These are phyloP conservation scores for Amphiprion ocellaris DNA, from an alignment of 2,113 vertebrate species.

Conservation along the genomic window DNA sequence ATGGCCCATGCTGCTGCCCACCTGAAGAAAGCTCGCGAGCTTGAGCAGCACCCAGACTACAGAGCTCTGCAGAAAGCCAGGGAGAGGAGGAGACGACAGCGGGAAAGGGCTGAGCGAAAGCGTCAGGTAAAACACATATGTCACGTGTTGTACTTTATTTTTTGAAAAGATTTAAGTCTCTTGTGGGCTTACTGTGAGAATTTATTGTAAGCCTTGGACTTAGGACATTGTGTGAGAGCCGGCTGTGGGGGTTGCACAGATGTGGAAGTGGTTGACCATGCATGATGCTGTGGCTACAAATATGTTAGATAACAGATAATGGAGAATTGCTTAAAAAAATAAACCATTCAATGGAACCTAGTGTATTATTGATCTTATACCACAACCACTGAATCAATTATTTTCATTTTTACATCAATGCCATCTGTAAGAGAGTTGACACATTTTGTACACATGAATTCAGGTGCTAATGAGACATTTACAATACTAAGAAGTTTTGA, in stretches of 20 bases:
- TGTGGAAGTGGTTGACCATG: background rate
- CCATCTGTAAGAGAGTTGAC: background rate
- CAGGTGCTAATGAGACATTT: background rate
- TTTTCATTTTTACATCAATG: background rate
- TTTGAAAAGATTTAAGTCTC: background rate
- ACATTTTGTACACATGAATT: background rate
- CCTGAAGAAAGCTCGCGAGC: slow-evolving; percentile 96
- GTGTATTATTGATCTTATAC: background rate
- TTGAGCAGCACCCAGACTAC: slow-evolving; percentile 85
- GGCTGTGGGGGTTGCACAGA: slow-evolving; percentile 3
- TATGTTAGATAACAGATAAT: background rate
- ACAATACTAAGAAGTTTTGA: slow-evolving; percentile 5
- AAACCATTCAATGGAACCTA: background rate
- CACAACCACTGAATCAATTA: background rate
- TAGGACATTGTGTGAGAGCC: background rate
- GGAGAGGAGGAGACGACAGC: slow-evolving; percentile 90
- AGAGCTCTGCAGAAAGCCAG: slow-evolving; percentile 87
- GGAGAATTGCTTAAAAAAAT: background rate
- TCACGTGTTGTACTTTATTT: background rate
- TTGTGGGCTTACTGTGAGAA: background rate
- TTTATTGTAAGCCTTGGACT: background rate
- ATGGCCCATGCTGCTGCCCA: slow-evolving; percentile 97
- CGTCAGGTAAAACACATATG: slow-evolving; percentile 88
- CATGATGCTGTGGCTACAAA: background rate
- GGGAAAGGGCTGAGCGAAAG: slow-evolving; percentile 90